phyloP scores from a whole-genome alignment of 2,888 invertebrate genomes.

The Salticus scenicus region DNA sequence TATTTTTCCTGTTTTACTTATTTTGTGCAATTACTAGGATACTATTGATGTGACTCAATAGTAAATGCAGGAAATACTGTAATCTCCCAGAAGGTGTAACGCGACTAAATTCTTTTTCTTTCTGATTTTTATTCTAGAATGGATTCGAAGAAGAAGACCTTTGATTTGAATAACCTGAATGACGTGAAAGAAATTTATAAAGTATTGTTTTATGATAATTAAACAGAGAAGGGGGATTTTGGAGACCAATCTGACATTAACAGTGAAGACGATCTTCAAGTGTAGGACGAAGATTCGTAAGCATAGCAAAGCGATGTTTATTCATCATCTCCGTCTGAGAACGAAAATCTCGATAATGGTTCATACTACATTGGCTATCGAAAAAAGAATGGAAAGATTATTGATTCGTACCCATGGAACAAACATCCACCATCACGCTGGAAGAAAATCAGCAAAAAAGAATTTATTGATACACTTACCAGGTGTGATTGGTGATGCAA shows the following conservation, averaged over 20 bases:
- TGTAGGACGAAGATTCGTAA: slow-evolving; percentile 15
- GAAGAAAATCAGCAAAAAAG: slow-evolving; percentile 18
- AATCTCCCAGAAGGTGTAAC: neutral
- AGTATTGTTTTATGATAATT: neutral
- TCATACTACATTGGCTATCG: slow-evolving; percentile 23
- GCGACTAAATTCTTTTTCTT: neutral
- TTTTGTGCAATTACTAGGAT: neutral
- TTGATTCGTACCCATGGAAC: slow-evolving; percentile 13
- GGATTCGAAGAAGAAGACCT: too few species aligned
- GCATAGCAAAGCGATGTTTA: neutral
- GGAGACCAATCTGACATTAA: slow-evolving; percentile 8
- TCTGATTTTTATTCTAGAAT: neutral
- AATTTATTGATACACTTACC: neutral
- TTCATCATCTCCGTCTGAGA: neutral
- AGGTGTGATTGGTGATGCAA: slow-evolving; percentile 21
- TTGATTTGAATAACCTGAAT: too few species aligned
- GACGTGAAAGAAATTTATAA: too few species aligned
- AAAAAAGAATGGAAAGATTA: neutral
- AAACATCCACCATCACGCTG: slow-evolving; percentile 21
- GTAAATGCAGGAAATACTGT: neutral
- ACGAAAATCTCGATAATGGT: slow-evolving; percentile 27
- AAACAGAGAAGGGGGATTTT: slow-evolving; percentile 14
- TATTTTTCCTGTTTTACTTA: neutral
- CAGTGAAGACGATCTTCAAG: neutral
- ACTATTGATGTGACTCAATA: neutral